Base-by-base conservation (phyloP, 2,888 invertebrate genomes). In the Itoplectis maculator region DNA sequence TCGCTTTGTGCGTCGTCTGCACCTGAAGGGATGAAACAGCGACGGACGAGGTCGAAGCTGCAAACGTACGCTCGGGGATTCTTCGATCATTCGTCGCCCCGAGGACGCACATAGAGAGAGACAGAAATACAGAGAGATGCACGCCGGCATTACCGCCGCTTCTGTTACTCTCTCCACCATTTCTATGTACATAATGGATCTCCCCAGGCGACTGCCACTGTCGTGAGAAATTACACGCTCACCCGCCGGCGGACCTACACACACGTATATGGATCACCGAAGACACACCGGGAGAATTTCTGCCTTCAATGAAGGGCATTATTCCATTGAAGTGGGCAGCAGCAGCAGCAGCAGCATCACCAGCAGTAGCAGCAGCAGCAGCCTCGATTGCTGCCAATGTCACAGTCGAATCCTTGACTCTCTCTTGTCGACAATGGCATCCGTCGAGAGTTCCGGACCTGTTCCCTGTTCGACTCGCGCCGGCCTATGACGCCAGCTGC, bases 41-140 rank as follows among this genome's bases (percentile, higher is more conserved):
- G 18, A n/a, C n/a, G n/a, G n/a, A n/a, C n/a, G 20, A 35, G 51
- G 40, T 61, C 49, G 63, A 73, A 56, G 40, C 47, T 54, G 49
- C 45, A 69, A 63, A 49, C 69, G 69, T 70, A 59, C 77, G 42
- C 68, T 54, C 47, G 69, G 61, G 63, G 42, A 73, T 77, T 83
- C 73, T 80, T 77, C 77, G 73, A 76, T 77, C 63, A 65, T 77
- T 80, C 45, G 42, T 66, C 51, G 49, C 82, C 77, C 73, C 49
- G 65, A 77, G 76, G 82, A 74, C 73, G n/a, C 49, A 70, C 77
- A 63, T 73, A 68, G n/a, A n/a, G n/a, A n/a, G n/a, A n/a, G n/a
- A n/a, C n/a, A n/a, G n/a, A n/a, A n/a, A n/a, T n/a, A n/a, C n/a
- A n/a, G n/a, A n/a, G n/a, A n/a, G n/a, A n/a, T n/a, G n/a, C 13